Percentiles rank a stretch among this genome's conserved stretches.
phyloP scores from a whole-genome alignment of 2,888 invertebrate genomes.

The Hermaeophaga mercurialis region DNA sequence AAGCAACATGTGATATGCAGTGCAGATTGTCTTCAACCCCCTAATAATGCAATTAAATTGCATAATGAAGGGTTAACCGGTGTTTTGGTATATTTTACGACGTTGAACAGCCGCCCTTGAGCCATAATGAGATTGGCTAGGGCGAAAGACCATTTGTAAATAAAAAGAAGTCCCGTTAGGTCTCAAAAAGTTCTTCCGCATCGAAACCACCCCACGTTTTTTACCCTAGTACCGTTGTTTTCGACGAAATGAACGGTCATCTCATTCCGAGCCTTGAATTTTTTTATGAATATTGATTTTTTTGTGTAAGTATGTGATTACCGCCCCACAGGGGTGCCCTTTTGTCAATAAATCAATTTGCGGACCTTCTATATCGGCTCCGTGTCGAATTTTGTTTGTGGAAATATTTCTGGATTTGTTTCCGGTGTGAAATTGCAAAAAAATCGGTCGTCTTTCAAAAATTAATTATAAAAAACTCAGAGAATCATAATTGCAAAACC shows the following conservation, averaged over 20 bases:
- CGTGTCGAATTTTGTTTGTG: neutral
- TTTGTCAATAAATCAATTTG: neutral
- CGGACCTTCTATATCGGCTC: neutral
- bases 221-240: constrained; percentile 44
- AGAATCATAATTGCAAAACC: no score
- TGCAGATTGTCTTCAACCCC: no score
- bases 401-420: neutral
- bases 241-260: constrained; percentile 46
- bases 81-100: constrained; percentile 11
- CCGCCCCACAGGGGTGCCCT: neutral
- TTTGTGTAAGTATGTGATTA: constrained; percentile 22
- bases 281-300: constrained; percentile 34
- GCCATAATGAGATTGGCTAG: constrained; percentile 18
- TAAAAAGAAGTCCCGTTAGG: constrained; percentile 27
- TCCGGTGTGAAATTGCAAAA: constrained; percentile 3
- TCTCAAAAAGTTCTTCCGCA: constrained; percentile 30
- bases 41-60: constrained; percentile 21
- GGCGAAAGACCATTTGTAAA: constrained; percentile 17
- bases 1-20: no score
- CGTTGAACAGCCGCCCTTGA: constrained; percentile 13
- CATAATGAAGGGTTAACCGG: constrained; percentile 25
- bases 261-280: constrained; percentile 31
- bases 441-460: no score
- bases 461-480: no score
- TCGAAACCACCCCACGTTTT: constrained; percentile 28